phyloP scores from a whole-genome alignment of 2,888 invertebrate genomes.

The Melipona bicolor region DNA sequence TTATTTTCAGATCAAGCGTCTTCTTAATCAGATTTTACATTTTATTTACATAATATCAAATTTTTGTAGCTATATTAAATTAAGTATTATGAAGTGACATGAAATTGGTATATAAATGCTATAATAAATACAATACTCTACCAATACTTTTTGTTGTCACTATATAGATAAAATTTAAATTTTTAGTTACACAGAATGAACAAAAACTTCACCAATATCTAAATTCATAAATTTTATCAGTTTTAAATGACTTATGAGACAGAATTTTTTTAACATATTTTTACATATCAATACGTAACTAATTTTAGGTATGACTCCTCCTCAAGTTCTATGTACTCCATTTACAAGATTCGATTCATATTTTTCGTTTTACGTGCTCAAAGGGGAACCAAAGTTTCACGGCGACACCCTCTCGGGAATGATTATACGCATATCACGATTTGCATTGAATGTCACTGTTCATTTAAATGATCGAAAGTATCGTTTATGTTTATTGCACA shows the following conservation, averaged over 20 bases:
- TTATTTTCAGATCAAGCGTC: too few species aligned
- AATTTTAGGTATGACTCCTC: background rate
- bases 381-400: background rate
- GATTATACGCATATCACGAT: conserved; percentile 47
- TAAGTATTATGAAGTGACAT: too few species aligned
- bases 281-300: background rate
- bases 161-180: too few species aligned
- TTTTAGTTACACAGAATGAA: background rate
- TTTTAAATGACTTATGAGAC: background rate
- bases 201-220: background rate
- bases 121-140: too few species aligned
- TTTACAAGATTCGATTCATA: background rate
- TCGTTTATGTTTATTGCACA: conserved; percentile 51
- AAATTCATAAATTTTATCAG: background rate
- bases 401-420: conserved; percentile 6
- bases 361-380: background rate
- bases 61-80: too few species aligned
- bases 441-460: conserved; percentile 61
- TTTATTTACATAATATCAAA: too few species aligned
- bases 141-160: too few species aligned
- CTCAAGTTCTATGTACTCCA: background rate
- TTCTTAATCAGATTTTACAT: too few species aligned
- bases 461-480: conserved; percentile 64
- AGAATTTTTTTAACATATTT: background rate
- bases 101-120: too few species aligned